Conservation (phyloP, 2,888 invertebrate genomes). For the Eupithecia dodoneata region DNA sequence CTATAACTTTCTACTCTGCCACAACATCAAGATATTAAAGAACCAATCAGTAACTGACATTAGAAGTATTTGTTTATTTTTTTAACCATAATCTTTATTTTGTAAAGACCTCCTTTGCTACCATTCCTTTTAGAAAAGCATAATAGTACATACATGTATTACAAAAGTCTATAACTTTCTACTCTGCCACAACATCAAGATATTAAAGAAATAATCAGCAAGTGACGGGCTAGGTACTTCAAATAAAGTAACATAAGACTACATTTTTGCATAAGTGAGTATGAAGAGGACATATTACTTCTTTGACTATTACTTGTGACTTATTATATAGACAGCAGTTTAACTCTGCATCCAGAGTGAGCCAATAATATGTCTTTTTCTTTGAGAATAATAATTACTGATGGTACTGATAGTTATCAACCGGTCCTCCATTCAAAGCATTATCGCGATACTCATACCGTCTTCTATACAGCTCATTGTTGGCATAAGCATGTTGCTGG, state of each 20-base stretch:
- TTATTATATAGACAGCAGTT: neutral
- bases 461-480: slow-evolving; percentile 70
- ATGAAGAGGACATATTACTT: no score
- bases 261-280: neutral
- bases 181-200: no score
- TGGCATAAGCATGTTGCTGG: slow-evolving; percentile 68
- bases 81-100: neutral
- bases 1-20: neutral
- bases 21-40: neutral
- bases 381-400: neutral
- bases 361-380: neutral
- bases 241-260: neutral
- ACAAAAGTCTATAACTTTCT: neutral
- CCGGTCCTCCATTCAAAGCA: slow-evolving; percentile 72
- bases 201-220: no score
- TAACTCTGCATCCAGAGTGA: neutral
- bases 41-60: neutral
- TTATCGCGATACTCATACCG: slow-evolving; percentile 65
- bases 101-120: neutral
- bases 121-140: neutral
- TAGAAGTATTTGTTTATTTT: neutral
- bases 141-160: slow-evolving; percentile 1
- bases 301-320: neutral
- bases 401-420: slow-evolving; percentile 51
- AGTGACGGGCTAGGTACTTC: neutral